Base-by-base conservation (phyloP, 2,113 vertebrate genomes). In the Pachycephala philippinensis region DNA sequence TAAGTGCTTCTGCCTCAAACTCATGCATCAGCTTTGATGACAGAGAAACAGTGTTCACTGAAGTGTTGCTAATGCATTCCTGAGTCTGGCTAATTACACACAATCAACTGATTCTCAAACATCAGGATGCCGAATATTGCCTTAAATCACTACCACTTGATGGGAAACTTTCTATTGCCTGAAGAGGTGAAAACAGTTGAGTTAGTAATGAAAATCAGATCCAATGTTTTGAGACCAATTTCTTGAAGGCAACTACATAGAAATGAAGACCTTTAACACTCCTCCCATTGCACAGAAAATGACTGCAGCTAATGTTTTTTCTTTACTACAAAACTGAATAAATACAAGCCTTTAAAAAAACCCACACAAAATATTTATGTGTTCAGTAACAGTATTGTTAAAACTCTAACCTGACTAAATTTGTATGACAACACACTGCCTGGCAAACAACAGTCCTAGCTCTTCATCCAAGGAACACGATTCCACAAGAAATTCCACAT, bases 31-130 rank as follows among this genome's bases (percentile, higher is more conserved):
- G 54, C 86, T 93, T 88, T 66, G 91, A 86, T 68, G 87, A 82
- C 53, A 79, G 45, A 69, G 68, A 90, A 89, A 75, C 22, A 52
- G 37, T 28, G 49, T 39, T 94, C 23, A 37, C 0, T 93, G 64
- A 86, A 86, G 79, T 56, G 90, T 56, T 93, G 75, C 78, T 94
- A 89, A 92, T 75, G 71, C 37, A 64, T 64, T 95, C 60, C 72
- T 68, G 79, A 93, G 44, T 84, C 93, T 90, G 63, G 47, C 87
- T 96, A 94, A 97, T 94, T 95, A 80, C 60, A 86, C 63, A 92
- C 86, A 93, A 92, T 92, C 92, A 95, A 95, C 79, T 40, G 93
- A 81, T 84, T 86, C 85, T 91, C 85, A 86, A 88, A 74, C 93
- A 93, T 77, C 88, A 87, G 83, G 88, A 88, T 89, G 74, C 86